Base-by-base conservation (phyloP, 2,113 vertebrate genomes). In the Xiphorhynchus elegans region DNA sequence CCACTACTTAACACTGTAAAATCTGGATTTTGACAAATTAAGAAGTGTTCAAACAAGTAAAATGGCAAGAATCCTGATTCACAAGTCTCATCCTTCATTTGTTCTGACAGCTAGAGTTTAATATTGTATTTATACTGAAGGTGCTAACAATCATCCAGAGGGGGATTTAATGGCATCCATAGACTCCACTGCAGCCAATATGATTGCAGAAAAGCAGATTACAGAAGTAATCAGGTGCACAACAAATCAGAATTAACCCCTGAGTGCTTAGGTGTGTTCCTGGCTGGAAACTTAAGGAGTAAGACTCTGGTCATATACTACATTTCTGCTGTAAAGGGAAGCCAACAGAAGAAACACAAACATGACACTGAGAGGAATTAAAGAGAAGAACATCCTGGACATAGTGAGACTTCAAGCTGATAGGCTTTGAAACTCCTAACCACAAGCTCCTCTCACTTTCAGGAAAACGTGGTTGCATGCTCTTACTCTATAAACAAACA, bases 381-480 rank as follows among this genome's bases (percentile, higher is more conserved):
- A 78, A 89, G 28, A 80, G 28, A 83, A 50, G 40, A 82, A 13
- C 47, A 64, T 31, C 24, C 24, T 73, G 52, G 14, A 40, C 17
- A 63, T 11, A 58, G 42, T 46, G 14, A 88, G 11, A 37, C 28
- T 69, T 84, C 23, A 74, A 81, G 28, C 10, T 63, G 17, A 25
- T 24, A 67, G 46, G 33, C 17, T 80, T 69, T 31, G 19, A 89
- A 84, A 84, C 60, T 19, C 11, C 14, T 68, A 63, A 50, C 5
- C 40, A 67, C 0, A 0, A 56, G n/a, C 6, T 28, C 46, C 55
- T 63, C 31, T 37, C 39, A 40, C 29, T 4, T 62, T 53, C 53
- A 77, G 59, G 17, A 49, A 81, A 81, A 59, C 9, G 79, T 17
- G 17, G 12, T 14, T 78, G 18, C 44, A 33, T 8, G 10, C 33